A percentile compares a stretch with the other conserved stretches of the same genome.
Conservation (phyloP, 1,140 invertebrate genomes). For the Bactericera cockerelli region DNA sequence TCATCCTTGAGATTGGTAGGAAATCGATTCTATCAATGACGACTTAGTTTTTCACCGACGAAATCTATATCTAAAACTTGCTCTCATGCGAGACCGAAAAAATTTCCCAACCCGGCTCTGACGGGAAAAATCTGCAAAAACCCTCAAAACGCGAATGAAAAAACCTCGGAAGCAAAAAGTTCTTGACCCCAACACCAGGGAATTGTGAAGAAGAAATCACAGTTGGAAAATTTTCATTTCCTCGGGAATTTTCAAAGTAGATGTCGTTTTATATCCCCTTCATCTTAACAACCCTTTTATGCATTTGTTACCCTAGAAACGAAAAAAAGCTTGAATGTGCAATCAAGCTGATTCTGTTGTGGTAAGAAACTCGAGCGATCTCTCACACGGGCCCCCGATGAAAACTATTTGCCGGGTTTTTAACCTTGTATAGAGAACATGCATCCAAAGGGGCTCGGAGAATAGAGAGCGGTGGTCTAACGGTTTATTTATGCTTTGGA, state of each 20-base stretch:
- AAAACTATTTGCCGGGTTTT: not conserved
- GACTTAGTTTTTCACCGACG: too few relatives aligned
- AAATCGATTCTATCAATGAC: too few relatives aligned
- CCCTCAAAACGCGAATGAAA: too few relatives aligned
- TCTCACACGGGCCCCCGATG: not conserved
- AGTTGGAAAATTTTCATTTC: not conserved
- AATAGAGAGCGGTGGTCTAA: not conserved
- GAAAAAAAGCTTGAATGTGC: too few relatives aligned
- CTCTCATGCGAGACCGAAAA: too few relatives aligned
- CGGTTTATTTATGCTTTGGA: not conserved
- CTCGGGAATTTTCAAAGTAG: not conserved
- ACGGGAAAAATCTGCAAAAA: too few relatives aligned
- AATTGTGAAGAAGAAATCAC: not conserved
- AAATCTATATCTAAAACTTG: too few relatives aligned
- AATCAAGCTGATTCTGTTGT: not conserved
- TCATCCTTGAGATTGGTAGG: too few relatives aligned
- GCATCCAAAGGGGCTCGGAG: not conserved
- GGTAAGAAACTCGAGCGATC: not conserved
- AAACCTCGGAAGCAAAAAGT: too few relatives aligned
- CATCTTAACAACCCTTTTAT: not conserved
- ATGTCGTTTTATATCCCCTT: not conserved
- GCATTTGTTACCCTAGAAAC: not conserved
- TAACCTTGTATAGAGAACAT: not conserved
- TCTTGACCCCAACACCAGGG: too few relatives aligned
- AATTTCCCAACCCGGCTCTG: too few relatives aligned